These are phyloP conservation scores for Dicyrtomina minuta DNA, from an alignment of 2,888 invertebrate genomes.

Conservation along the genomic window DNA sequence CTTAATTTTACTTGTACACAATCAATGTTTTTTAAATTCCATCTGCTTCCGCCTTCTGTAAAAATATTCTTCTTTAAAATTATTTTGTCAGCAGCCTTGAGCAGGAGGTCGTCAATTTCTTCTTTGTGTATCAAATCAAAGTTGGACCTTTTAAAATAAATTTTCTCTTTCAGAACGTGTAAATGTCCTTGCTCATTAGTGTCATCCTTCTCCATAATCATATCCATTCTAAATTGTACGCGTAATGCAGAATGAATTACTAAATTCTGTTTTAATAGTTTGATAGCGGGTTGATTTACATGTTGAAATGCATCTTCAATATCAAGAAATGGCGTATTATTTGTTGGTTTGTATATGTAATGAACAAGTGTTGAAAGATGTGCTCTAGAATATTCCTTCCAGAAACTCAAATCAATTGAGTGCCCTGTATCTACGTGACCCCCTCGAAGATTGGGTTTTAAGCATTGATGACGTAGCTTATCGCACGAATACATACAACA, in stretches of 20 bases:
- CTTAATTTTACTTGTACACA: not conserved
- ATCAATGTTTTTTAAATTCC: not conserved
- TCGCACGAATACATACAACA: too few species aligned
- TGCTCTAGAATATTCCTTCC: too few species aligned
- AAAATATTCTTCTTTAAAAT: not conserved
- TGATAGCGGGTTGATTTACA: not conserved
- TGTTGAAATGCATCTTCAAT: too few species aligned
- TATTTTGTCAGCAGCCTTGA: not conserved
- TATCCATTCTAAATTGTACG: not conserved
- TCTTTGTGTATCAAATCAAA: not conserved
- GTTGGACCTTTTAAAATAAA: not conserved
- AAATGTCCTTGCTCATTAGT: too few species aligned
- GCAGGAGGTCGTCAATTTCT: not conserved
- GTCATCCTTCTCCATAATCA: not conserved
- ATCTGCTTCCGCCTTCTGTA: not conserved
- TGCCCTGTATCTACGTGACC: too few species aligned
- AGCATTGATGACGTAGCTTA: too few species aligned
- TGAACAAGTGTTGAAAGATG: too few species aligned
- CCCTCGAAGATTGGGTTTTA: too few species aligned
- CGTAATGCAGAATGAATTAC: not conserved
- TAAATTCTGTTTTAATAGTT: not conserved
- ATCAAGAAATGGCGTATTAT: too few species aligned
- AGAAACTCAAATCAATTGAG: too few species aligned
- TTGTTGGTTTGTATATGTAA: too few species aligned
- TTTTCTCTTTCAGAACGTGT: not conserved